Evolutionary conservation across 2,113 vertebrate genomes (phyloP).

Genomic region (Anarhynchus alexandrinus): DNA sequence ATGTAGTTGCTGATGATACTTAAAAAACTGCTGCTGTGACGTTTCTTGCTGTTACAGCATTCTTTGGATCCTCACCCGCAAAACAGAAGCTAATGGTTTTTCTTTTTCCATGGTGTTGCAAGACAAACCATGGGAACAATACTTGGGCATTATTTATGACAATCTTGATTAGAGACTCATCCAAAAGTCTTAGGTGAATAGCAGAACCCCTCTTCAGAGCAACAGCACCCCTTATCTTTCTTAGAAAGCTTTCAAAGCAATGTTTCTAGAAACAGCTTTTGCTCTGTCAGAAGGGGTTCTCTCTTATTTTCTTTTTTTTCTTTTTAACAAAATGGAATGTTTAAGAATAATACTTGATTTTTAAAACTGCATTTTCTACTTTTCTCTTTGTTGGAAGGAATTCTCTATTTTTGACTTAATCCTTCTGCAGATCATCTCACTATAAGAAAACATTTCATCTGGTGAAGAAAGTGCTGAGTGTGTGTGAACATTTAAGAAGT

Average conservation of each 20-base stretch:
- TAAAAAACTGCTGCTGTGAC: not conserved
- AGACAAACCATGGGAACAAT: not conserved
- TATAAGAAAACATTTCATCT: not conserved
- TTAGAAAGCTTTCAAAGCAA: not conserved
- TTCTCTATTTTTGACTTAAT: not conserved
- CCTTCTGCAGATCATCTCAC: not conserved
- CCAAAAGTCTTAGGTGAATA: not conserved
- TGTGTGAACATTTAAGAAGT: not conserved
- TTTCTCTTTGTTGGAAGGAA: not conserved
- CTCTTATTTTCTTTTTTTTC: not conserved
- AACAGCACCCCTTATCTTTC: not conserved
- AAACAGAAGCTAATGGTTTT: not conserved
- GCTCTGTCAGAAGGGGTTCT: not conserved
- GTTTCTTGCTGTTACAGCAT: not conserved
- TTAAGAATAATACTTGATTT: slow-evolving; percentile 1
- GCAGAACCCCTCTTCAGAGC: not conserved
- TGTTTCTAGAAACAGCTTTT: not conserved
- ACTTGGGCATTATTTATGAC: not conserved
- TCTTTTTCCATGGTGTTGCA: not conserved
- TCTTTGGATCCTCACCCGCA: not conserved
- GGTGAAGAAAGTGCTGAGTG: not conserved
- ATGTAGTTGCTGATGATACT: not conserved
- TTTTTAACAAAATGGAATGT: not conserved
- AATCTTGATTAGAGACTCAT: not conserved
- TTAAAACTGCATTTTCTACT: not conserved